Base-by-base conservation (phyloP, 2,888 invertebrate species). In the Pelosia muscerda region DNA sequence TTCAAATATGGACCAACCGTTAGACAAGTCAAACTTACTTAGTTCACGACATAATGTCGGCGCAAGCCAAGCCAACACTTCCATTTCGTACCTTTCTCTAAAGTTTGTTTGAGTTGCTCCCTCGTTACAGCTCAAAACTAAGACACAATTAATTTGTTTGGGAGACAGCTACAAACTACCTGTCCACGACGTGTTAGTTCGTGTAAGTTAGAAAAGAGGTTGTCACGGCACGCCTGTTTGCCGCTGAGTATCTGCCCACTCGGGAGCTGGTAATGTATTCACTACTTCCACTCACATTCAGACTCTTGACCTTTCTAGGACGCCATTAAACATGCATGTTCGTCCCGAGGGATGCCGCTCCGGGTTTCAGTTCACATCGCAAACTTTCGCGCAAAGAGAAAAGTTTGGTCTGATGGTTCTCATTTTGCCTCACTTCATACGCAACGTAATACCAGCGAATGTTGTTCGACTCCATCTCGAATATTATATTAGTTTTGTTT, bases 121-220 rank as follows among this genome's bases (percentile, higher is more conserved):
- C 88, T 89, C 87, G 90, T 91, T 90, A 90, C 91, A 81, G 86
- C 88, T 92, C 89, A 88, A 90, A 92, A 90, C 89, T 90, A 88
- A 92, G 90, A 90, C 90, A 91, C 90, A 92, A 93, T 93, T 94
- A 93, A 93, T 93, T 94, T 92, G 88, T 91, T 93, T 92, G 91
- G 90, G 90, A 90, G 94, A 92, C 91, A 92, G 91, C 88, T 90
- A 92, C 92, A 91, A 93, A 94, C 90, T 91, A 93, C 90, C 92
- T 93, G 92, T 90, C 91, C 87, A 84, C 86, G 84, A 83, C 83
- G 87, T 85, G 89, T 89, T 90, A 86, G 85, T 87, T 88, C 82
- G 81, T 86, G 79, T 86, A 88, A 92, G 85, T 92, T 91, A 81
- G 86, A 86, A 90, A 92, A 91, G 91, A 90, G 89, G 88, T 88